Base-by-base conservation (phyloP, 2,888 invertebrate genomes). In the Chironomus tentans region DNA sequence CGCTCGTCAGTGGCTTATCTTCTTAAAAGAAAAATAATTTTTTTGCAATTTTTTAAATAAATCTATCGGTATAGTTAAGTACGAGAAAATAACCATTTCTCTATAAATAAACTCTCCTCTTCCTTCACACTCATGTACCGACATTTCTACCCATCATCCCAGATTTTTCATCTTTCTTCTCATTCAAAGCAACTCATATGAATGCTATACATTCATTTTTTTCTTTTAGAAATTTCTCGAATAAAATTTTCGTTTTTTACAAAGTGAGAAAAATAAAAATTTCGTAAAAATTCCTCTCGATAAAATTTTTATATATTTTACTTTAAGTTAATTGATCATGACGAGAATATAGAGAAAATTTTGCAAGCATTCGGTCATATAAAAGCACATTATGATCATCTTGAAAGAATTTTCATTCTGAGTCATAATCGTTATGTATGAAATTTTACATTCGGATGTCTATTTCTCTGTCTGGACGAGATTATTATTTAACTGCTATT, bases 81-180 rank as follows among this genome's bases (percentile, higher is more conserved):
- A 56, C 61, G 24, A 61, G 61, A 68, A 74, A 74, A 74, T 74
- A 74, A 22, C 65, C 65, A 47, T 21, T 38, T 68, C 62, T 74
- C 74, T 74, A 74, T 47, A 74, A 74, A 74, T 74, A 74, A 74
- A 65, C 22, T 74, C 73, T 38, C 62, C 15, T 24, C 65, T 68
- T 28, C 68, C 24, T 74, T 74, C 74, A 68, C 74, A 74, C 74
- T 56, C 56, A 56, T 74, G 74, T 68, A 46, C 68, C 46, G 46
- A 68, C 15, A 28, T 38, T 46, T 38, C 38, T 24, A 12, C 18
- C 15, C n/a, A 21, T 50, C 72, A 28, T 56, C 74, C 74, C 74
- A 74, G 74, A 74, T 74, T 47, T 65, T 65, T 65, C 65, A 62
- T 65, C 24, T 24, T 22, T 65, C 13, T 22, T 65, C 21, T 65